These are phyloP conservation scores for Ormyrus nitidulus DNA, from an alignment of 2,888 invertebrate genomes.

Conservation along the genomic window DNA sequence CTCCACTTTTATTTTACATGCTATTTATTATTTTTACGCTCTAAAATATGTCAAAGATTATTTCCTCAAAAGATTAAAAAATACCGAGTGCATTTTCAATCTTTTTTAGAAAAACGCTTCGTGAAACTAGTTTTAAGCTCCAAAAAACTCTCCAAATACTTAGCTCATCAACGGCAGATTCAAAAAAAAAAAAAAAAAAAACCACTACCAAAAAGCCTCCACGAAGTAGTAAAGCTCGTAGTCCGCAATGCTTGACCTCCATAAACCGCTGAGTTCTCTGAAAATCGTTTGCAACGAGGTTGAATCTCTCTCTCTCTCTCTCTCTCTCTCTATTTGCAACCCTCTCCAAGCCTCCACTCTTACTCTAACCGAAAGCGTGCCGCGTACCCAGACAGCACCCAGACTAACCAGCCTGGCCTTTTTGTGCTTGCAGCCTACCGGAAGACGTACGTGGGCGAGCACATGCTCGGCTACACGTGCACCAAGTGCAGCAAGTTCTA, in stretches of 20 bases:
- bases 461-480: constrained; percentile 74
- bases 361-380: no score
- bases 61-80: no score
- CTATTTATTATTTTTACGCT: no score
- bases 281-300: constrained; percentile 14
- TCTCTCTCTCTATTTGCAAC: background rate
- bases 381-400: no score
- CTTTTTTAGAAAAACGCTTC: no score
- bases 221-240: constrained; percentile 31
- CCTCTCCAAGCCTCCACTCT: no score
- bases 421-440: constrained; percentile 73
- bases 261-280: constrained; percentile 44
- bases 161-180: no score
- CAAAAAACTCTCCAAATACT: no score
- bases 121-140: no score
- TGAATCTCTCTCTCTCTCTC: constrained; percentile 4
- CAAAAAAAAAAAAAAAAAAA: background rate
- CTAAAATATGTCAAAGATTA: no score
- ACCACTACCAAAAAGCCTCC: background rate
- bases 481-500: constrained; percentile 75
- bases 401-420: constrained; percentile 29
- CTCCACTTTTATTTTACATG: no score
- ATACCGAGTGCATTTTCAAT: no score
- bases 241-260: constrained; percentile 46
- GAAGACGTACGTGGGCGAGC: constrained; percentile 74